These are phyloP conservation scores for Drosophila leontia DNA, from an alignment of 1,140 invertebrate species.

Conservation along the genomic window DNA sequence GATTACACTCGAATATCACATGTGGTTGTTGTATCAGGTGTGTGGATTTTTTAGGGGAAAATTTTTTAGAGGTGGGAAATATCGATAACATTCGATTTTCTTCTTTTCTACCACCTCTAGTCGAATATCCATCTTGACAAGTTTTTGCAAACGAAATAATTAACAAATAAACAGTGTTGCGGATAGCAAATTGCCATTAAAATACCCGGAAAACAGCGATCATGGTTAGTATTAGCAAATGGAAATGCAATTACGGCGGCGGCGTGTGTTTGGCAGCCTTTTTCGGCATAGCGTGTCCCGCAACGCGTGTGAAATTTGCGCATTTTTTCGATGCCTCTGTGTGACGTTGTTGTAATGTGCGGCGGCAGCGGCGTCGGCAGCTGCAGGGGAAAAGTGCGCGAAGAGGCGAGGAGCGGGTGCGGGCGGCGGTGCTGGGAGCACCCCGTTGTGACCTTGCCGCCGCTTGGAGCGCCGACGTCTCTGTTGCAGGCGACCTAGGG, in stretches of 20 bases:
- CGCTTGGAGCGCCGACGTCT: slow-evolving; percentile 26
- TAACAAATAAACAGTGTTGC: slow-evolving; percentile 24
- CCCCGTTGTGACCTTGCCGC: slow-evolving; percentile 41
- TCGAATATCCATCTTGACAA: slow-evolving; percentile 46
- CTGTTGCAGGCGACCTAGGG: background rate
- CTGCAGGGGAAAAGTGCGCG: slow-evolving; percentile 18
- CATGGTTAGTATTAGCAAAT: slow-evolving; percentile 29
- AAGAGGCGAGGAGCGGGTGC: background rate
- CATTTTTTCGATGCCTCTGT: slow-evolving; percentile 23
- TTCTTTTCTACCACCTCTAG: no score
- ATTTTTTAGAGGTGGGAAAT: no score
- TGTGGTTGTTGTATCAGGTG: no score
- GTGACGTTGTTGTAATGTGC: slow-evolving; percentile 24
- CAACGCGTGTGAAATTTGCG: slow-evolving; percentile 23
- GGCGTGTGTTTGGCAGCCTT: background rate
- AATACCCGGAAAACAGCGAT: slow-evolving; percentile 23
- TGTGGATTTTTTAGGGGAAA: no score
- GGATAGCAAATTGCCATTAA: slow-evolving; percentile 15
- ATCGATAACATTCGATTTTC: no score
- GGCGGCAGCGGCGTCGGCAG: background rate
- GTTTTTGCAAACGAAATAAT: slow-evolving; percentile 42
- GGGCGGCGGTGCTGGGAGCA: background rate
- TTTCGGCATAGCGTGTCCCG: slow-evolving; percentile 4
- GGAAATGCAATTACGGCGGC: background rate
- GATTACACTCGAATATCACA: no score